Conservation (phyloP, 2,113 vertebrate species). For the Nothoprocta perdicaria region DNA sequence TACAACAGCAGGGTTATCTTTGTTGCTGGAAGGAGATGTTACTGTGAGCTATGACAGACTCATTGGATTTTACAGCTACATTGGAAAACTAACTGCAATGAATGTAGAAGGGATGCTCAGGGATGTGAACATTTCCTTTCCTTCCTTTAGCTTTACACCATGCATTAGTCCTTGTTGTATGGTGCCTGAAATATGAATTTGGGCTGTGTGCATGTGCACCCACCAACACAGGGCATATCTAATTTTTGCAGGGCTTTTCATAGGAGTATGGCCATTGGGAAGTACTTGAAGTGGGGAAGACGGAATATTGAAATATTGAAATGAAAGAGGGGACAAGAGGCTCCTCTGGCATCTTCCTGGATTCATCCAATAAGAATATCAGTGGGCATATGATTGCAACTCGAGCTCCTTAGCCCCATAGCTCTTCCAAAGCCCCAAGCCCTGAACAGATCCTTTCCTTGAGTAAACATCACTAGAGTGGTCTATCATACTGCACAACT, state of each 20-base stretch:
- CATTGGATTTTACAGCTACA: conserved; percentile 53
- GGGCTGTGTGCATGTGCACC: background rate
- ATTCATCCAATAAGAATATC: background rate
- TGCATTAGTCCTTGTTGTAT: background rate
- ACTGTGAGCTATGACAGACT: conserved; percentile 61
- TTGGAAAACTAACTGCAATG: conserved; percentile 27
- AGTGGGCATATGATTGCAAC: background rate
- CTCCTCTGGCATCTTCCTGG: background rate
- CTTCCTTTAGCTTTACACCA: background rate
- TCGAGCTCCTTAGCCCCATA: background rate
- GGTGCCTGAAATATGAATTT: background rate
- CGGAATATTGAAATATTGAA: background rate
- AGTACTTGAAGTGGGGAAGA: background rate
- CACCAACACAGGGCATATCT: background rate
- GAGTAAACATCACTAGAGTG: background rate
- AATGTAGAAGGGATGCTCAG: conserved; percentile 33
- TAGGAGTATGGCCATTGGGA: background rate
- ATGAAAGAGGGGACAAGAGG: background rate
- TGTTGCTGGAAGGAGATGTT: conserved; percentile 46
- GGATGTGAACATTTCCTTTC: conserved; percentile 27
- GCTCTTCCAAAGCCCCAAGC: accelerated
- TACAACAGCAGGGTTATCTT: conserved; percentile 61
- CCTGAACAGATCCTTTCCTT: background rate
- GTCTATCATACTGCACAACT: background rate
- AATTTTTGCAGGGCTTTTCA: background rate